Evolutionary conservation across 2,113 vertebrate genomes (phyloP), one percentile per base, ranked within the genome.

Genomic region (Pycnonotus jocosus): DNA sequence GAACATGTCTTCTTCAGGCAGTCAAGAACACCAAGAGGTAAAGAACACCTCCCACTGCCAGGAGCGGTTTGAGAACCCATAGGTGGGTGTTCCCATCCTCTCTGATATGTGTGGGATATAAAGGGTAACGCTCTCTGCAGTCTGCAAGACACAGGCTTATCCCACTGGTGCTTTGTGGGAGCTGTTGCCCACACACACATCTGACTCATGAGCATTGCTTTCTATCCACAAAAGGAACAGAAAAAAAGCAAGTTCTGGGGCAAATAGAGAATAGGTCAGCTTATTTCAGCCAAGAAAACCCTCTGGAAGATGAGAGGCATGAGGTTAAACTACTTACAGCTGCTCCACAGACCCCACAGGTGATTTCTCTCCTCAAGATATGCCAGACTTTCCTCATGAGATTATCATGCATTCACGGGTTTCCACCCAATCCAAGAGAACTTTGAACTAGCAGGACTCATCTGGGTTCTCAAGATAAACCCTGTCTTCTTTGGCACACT

Each of bases 161-260:
- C 42, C 60, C 51, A 60, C 61, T 22, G 9, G 22, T 3, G 1
- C 24, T 53, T 27, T 68, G 53, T 40, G 48, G 48, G 53, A 86
- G 37, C 28, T 8, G 4, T 30, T 88, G 38, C 47, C 44, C 28
- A 33, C 1, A 1, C 10, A 7, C 12, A 22, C 3, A 0, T 56
- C 65, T 51, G 69, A 90, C 17, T 68, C 48, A 58, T 2, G 33
- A 90, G 12, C 21, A 28, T 8, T 66, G 19, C 15, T 35, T 83
- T 73, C 38, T 35, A 17, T 12, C 9, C 35, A 73, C 57, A 69
- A 30, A 74, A 82, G 3, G 3, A 37, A 35, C 0, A 51, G 15
- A 9, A 42, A 54, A 68, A 76, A 85, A 31, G 0, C 30, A 64
- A 65, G 19, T 68, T 11, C 22, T 48, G 42, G 21, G 50, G 31